A percentile compares a stretch with the other conserved stretches of the same genome.
These are phyloP conservation scores for Rhagophthalmus giganteus DNA, from an alignment of 2,888 invertebrate species.

Conservation along the genomic window DNA sequence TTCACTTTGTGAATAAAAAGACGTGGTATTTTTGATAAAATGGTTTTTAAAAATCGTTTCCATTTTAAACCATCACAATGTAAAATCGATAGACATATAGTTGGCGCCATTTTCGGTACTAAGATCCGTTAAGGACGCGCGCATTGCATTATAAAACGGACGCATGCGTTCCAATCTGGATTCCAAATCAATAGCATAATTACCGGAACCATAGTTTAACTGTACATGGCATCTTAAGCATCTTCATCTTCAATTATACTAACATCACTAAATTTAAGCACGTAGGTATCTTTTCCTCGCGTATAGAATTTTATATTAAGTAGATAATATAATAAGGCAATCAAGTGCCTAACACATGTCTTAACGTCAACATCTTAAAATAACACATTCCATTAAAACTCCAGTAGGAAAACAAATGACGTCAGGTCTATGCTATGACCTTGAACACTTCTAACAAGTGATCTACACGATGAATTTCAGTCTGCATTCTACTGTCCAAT, in stretches of 20 bases:
- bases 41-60: too few relatives aligned
- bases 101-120: conserved; percentile 28
- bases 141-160: conserved; percentile 17
- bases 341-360: conserved; percentile 20
- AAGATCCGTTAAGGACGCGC: conserved; percentile 25
- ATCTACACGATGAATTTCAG: conserved; percentile 17
- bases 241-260: too few relatives aligned
- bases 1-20: too few relatives aligned
- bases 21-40: too few relatives aligned
- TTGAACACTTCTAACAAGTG: conserved; percentile 24
- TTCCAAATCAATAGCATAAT: conserved; percentile 25
- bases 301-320: too few relatives aligned
- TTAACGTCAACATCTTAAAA: conserved; percentile 26
- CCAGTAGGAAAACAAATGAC: conserved; percentile 29
- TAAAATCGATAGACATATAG: conserved; percentile 26
- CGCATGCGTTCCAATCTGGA: conserved; percentile 22
- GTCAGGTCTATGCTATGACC: conserved; percentile 27
- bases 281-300: too few relatives aligned
- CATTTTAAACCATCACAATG: conserved; percentile 9
- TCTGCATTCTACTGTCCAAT: background rate
- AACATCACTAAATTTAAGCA: too few relatives aligned
- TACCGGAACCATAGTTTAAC: conserved; percentile 14
- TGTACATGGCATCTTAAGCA: too few relatives aligned
- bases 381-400: conserved; percentile 30
- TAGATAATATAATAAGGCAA: conserved; percentile 15